Conservation (phyloP, 2,797 vertebrate species). For the Propithecus deckenii region DNA sequence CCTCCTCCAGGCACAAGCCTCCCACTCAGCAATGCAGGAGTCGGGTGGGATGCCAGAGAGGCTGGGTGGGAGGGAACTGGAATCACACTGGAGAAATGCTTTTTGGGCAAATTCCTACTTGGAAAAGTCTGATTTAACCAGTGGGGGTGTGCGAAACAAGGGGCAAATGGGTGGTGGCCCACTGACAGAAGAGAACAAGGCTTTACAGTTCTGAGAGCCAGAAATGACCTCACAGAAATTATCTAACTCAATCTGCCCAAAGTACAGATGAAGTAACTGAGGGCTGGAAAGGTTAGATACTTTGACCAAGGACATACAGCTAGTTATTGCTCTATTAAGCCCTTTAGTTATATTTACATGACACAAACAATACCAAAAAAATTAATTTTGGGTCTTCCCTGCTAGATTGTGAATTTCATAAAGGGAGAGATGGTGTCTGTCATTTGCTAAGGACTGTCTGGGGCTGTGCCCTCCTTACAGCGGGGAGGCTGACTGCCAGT, state of each 20-base stretch:
- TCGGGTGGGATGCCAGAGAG: background rate
- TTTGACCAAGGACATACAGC: accelerated
- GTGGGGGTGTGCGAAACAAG: too few relatives aligned
- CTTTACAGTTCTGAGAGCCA: background rate
- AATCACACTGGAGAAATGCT: background rate
- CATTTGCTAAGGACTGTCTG: background rate
- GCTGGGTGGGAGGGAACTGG: background rate
- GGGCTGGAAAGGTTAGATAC: background rate
- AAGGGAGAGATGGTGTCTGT: background rate
- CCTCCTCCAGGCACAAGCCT: background rate
- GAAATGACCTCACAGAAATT: background rate
- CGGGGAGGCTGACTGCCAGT: background rate
- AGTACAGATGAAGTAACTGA: background rate
- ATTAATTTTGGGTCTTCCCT: background rate
- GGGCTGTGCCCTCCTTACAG: background rate
- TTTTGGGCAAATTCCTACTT: background rate
- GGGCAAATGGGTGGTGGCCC: accelerated
- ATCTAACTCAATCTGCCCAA: background rate
- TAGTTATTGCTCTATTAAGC: background rate
- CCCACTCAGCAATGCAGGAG: background rate
- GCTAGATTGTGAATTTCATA: background rate
- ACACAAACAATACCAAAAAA: background rate
- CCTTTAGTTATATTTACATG: background rate
- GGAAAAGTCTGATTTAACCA: background rate
- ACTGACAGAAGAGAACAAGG: accelerated